phyloP scores from a whole-genome alignment of 2,888 invertebrate species.

The Coenonympha arcania region DNA sequence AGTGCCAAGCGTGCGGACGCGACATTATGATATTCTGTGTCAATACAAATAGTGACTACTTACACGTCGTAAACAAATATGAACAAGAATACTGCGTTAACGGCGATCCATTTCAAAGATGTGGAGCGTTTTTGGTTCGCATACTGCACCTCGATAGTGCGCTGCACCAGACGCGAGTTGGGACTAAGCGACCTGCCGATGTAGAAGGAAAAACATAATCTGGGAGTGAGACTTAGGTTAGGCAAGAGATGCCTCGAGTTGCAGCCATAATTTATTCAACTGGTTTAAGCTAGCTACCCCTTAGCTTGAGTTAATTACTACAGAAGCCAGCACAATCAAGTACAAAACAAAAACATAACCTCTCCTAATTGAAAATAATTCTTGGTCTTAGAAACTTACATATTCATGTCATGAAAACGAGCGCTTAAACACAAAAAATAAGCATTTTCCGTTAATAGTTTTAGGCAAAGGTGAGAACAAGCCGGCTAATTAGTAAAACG shows the following conservation, averaged over 20 bases:
- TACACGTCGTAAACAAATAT: conserved; percentile 77
- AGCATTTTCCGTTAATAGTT: no score
- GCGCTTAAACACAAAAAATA: no score
- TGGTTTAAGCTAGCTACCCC: neutral
- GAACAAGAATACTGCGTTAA: conserved; percentile 72
- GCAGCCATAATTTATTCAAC: neutral
- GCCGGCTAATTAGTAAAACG: no score
- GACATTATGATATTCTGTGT: no score
- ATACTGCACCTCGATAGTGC: conserved; percentile 70
- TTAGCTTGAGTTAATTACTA: neutral
- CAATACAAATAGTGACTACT: conserved; percentile 35
- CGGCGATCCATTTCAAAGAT: conserved; percentile 74
- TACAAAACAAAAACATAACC: conserved; percentile 18
- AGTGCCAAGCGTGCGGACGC: no score
- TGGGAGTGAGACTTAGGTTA: neutral
- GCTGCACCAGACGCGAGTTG: conserved; percentile 64
- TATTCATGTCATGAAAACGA: no score
- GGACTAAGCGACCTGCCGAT: conserved; percentile 45
- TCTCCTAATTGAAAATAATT: no score
- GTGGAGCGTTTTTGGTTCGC: conserved; percentile 63
- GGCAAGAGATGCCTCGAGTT: no score
- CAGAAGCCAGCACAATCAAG: neutral
- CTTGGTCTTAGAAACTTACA: no score
- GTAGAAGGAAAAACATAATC: neutral
- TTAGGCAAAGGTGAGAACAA: no score